Percentiles rank a stretch among this genome's conserved stretches.
Evolutionary conservation across 2,797 vertebrate genomes (phyloP).

Genomic region (Cirrhinus molitorella): DNA sequence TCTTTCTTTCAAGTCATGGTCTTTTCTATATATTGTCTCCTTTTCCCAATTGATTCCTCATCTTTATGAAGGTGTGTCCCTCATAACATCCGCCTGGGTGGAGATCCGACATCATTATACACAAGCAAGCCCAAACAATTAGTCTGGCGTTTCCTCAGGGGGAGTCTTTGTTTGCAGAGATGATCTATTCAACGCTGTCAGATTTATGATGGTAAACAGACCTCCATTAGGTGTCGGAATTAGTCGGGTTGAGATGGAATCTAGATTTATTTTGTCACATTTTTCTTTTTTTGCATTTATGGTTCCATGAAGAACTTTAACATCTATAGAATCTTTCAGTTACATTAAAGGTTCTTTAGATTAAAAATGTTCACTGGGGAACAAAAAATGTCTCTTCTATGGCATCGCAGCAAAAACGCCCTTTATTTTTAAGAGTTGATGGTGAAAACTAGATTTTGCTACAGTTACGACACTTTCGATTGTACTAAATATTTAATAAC

Average conservation of each 20-base stretch:
- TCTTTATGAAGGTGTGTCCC: constrained; percentile 41
- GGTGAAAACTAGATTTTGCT: neutral
- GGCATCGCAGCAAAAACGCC: neutral
- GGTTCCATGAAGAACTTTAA: neutral
- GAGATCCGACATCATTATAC: constrained; percentile 44
- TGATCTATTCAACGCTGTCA: constrained; percentile 57
- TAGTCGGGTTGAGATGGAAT: neutral
- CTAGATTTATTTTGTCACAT: neutral
- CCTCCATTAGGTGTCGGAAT: constrained; percentile 66
- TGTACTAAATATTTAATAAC: neutral
- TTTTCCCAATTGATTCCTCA: constrained; percentile 10
- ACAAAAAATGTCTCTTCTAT: neutral
- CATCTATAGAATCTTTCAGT: neutral
- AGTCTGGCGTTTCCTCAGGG: constrained; percentile 45
- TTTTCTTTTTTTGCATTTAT: neutral
- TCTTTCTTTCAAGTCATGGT: constrained; percentile 21
- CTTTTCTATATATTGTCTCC: constrained; percentile 11
- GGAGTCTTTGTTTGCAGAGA: constrained; percentile 29
- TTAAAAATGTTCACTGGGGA: neutral
- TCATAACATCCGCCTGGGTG: constrained; percentile 51
- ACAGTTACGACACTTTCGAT: neutral
- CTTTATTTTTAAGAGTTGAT: neutral
- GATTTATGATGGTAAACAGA: constrained; percentile 62
- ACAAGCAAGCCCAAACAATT: constrained; percentile 56
- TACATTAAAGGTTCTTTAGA: neutral